These are phyloP conservation scores for Homarus gammarus DNA, from an alignment of 2,888 invertebrate species.

Conservation along the genomic window DNA sequence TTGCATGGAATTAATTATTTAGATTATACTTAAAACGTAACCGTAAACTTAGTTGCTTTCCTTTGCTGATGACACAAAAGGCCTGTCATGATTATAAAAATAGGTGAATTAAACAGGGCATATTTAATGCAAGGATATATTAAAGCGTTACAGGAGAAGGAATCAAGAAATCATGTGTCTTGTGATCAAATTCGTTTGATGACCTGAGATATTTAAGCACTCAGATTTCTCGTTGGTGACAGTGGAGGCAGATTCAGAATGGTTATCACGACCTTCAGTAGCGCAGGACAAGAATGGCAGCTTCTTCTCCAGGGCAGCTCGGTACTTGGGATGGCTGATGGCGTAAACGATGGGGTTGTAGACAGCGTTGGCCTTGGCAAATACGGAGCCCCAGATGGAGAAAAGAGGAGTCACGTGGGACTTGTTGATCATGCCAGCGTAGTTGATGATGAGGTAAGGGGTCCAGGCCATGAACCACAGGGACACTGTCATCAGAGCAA, in stretches of 20 bases:
- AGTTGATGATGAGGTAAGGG: conserved; percentile 78
- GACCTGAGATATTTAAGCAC: background rate
- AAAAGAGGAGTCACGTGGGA: conserved; percentile 74
- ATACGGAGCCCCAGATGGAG: conserved; percentile 78
- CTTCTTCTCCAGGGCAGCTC: conserved; percentile 74
- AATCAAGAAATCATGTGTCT: background rate
- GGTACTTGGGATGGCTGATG: conserved; percentile 77
- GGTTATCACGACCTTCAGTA: background rate
- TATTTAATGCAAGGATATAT: too few species aligned
- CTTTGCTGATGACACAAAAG: background rate
- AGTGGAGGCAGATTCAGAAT: background rate
- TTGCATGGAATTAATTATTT: too few species aligned
- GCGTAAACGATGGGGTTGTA: conserved; percentile 78
- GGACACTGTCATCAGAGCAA: conserved; percentile 75
- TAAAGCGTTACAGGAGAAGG: background rate
- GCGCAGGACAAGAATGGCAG: conserved; percentile 57
- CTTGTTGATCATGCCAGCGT: conserved; percentile 77
- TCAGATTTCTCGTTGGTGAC: background rate
- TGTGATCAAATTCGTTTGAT: too few species aligned
- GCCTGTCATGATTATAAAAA: too few species aligned
- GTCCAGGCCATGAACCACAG: conserved; percentile 77
- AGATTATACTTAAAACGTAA: too few species aligned
- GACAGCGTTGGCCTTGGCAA: conserved; percentile 80
- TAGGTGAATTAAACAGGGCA: too few species aligned
- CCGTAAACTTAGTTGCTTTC: too few species aligned